Evolutionary conservation across 2,113 vertebrate genomes (phyloP).

Genomic region (Urocitellus parryii): DNA sequence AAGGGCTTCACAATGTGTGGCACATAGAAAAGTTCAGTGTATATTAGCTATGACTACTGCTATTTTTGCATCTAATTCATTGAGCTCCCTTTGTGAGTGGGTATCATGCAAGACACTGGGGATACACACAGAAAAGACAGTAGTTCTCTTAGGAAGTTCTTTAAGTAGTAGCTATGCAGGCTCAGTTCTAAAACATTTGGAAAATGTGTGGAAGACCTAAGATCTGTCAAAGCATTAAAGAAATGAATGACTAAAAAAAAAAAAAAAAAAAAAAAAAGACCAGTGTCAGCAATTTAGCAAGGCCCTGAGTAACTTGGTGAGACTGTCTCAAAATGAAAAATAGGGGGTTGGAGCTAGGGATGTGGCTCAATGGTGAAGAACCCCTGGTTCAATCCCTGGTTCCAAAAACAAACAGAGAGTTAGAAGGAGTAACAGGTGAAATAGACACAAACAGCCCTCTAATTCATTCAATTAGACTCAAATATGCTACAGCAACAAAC

Average conservation of each 20-base stretch:
- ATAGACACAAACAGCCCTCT: not conserved
- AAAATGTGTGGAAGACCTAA: conserved; percentile 26
- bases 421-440: not conserved
- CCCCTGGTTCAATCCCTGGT: too few relatives aligned
- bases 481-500: not conserved
- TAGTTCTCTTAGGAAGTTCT: not conserved
- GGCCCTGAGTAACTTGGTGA: too few relatives aligned
- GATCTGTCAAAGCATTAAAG: not conserved
- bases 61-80: not conserved
- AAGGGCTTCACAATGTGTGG: not conserved
- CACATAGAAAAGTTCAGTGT: not conserved
- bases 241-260: not conserved
- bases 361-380: too few relatives aligned
- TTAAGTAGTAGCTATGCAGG: not conserved
- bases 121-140: not conserved
- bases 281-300: too few relatives aligned
- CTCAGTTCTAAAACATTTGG: conserved; percentile 34
- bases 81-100: not conserved
- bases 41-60: not conserved
- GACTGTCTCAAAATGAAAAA: too few relatives aligned
- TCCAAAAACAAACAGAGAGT: not conserved
- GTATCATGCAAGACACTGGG: not conserved
- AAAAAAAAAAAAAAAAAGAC: too few relatives aligned
- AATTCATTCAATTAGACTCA: not conserved
- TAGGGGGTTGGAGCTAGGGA: too few relatives aligned